Percentiles rank a stretch among this genome's conserved stretches.
These are phyloP conservation scores for Rhabditoides inermis DNA, from an alignment of 2,888 invertebrate species.

Conservation along the genomic window DNA sequence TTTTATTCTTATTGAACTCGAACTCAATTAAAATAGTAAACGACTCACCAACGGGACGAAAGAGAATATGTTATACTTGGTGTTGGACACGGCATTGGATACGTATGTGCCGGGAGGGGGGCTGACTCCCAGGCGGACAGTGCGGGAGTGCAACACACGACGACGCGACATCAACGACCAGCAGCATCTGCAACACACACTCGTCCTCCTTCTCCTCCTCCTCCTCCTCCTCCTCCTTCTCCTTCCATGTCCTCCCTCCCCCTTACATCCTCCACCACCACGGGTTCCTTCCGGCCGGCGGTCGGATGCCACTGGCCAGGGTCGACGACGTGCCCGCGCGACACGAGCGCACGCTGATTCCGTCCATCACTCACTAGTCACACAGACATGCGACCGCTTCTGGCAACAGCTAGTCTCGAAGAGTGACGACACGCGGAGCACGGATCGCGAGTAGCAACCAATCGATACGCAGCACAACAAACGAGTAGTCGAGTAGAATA, in stretches of 20 bases:
- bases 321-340: background rate
- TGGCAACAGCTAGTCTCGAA: no score
- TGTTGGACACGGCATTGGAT: constrained; percentile 87
- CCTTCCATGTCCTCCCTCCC: background rate
- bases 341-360: no score
- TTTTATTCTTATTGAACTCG: background rate
- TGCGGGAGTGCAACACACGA: constrained; percentile 44
- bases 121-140: constrained; percentile 49
- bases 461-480: background rate
- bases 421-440: no score
- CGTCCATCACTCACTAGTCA: no score
- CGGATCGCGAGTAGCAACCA: no score
- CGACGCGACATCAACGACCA: constrained; percentile 42
- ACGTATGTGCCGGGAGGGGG: constrained; percentile 35
- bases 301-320: constrained; percentile 8
- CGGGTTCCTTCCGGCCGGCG: constrained; percentile 9
- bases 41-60: constrained; percentile 59
- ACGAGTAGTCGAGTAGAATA: background rate
- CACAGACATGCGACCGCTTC: no score
- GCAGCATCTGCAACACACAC: constrained; percentile 40
- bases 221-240: constrained; percentile 4
- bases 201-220: background rate
- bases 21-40: constrained; percentile 30
- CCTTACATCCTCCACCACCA: background rate
- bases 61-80: constrained; percentile 78